These are phyloP conservation scores for Pseudorhombus dupliciocellatus DNA, from an alignment of 2,113 vertebrate species.

Conservation along the genomic window DNA sequence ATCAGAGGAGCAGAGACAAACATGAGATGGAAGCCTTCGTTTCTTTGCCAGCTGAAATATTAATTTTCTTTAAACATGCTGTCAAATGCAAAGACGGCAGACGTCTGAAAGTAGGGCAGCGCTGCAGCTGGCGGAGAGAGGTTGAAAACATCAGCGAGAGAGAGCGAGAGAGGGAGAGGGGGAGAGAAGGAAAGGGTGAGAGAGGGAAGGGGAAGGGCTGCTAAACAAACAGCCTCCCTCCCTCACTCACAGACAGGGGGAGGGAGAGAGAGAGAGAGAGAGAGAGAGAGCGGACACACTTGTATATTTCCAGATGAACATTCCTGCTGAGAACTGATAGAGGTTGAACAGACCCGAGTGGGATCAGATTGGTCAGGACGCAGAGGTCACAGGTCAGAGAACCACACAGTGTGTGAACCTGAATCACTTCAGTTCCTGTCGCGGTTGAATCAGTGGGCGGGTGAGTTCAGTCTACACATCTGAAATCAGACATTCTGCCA, in stretches of 20 bases:
- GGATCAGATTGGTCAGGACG: too few relatives aligned
- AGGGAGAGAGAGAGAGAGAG: constrained; percentile 17
- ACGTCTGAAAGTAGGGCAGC: constrained; percentile 66
- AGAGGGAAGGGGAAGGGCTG: too few relatives aligned
- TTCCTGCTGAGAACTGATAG: neutral
- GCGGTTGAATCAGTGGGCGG: too few relatives aligned
- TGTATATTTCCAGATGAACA: neutral
- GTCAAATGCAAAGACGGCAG: constrained; percentile 63
- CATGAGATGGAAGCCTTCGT: constrained; percentile 41
- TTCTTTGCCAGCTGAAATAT: constrained; percentile 66
- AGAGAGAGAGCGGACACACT: constrained; percentile 7
- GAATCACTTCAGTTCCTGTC: too few relatives aligned
- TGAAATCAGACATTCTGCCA: too few relatives aligned
- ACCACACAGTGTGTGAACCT: too few relatives aligned
- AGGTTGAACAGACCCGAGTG: neutral
- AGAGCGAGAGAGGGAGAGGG: neutral
- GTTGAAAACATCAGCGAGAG: neutral
- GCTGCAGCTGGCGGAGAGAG: constrained; percentile 33
- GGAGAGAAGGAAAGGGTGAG: too few relatives aligned
- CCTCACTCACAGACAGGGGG: neutral
- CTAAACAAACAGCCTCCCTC: too few relatives aligned
- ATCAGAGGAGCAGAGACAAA: constrained; percentile 26
- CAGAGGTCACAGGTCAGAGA: too few relatives aligned
- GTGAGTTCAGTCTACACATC: too few relatives aligned
- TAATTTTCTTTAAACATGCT: constrained; percentile 66